These are phyloP conservation scores for Pammene aurita DNA, from an alignment of 2,888 invertebrate species.

Conservation along the genomic window DNA sequence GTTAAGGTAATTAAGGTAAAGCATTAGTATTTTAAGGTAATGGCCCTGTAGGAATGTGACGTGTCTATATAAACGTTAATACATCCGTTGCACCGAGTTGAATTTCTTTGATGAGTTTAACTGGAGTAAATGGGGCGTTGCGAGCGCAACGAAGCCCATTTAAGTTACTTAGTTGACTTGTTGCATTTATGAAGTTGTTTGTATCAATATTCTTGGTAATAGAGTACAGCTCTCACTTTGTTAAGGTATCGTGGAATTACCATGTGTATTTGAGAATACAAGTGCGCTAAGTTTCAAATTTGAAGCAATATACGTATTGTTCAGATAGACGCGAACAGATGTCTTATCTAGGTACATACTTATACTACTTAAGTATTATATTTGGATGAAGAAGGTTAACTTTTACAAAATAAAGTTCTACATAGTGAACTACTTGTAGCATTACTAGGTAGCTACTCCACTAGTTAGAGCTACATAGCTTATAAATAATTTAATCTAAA, in stretches of 20 bases:
- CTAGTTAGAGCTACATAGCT: too few species aligned
- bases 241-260: slow-evolving; percentile 9
- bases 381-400: too few species aligned
- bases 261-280: slow-evolving; percentile 6
- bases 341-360: not conserved
- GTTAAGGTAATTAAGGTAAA: too few species aligned
- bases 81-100: slow-evolving; percentile 16
- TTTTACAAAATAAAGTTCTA: too few species aligned
- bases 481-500: too few species aligned
- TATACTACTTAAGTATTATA: too few species aligned
- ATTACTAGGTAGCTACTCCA: too few species aligned
- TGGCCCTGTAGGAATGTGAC: not conserved
- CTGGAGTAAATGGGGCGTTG: slow-evolving; percentile 35
- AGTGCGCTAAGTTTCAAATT: not conserved
- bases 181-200: slow-evolving; percentile 32
- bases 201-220: slow-evolving; percentile 27
- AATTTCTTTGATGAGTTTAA: slow-evolving; percentile 37
- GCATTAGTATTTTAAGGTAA: too few species aligned
- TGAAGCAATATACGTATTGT: not conserved
- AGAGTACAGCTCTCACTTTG: slow-evolving; percentile 13
- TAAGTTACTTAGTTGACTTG: slow-evolving; percentile 37
- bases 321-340: not conserved
- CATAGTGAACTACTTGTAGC: too few species aligned
- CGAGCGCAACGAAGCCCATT: slow-evolving; percentile 25
- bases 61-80: slow-evolving; percentile 12